Evolutionary conservation across 2,113 vertebrate genomes (phyloP).

Genomic region (Tachycineta bicolor): DNA sequence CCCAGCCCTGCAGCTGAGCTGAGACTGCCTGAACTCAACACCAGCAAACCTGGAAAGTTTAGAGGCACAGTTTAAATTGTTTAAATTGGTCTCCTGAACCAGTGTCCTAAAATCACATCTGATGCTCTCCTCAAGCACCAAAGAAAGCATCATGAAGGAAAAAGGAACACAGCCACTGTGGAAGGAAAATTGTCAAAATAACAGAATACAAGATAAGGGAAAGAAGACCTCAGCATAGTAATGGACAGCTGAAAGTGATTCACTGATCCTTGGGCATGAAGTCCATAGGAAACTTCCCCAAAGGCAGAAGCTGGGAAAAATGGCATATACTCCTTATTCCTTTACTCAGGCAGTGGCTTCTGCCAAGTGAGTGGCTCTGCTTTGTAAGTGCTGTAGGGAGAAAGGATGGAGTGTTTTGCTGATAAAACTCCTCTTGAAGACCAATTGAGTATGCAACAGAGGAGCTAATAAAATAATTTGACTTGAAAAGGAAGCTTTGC

Average conservation of each 20-base stretch:
- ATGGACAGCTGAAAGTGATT: neutral
- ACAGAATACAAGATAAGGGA: neutral
- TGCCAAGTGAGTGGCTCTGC: neutral
- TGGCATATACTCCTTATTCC: neutral
- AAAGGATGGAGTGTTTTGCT: neutral
- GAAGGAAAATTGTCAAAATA: neutral
- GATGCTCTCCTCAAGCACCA: neutral
- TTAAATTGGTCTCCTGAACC: neutral
- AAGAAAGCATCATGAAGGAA: neutral
- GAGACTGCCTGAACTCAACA: neutral
- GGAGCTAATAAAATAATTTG: neutral
- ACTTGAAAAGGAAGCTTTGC: neutral
- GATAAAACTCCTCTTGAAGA: neutral
- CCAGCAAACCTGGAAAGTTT: neutral
- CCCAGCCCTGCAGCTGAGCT: neutral
- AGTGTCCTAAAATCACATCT: neutral
- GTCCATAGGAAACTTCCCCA: neutral
- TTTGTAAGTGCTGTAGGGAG: rapidly evolving
- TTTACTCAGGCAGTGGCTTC: neutral
- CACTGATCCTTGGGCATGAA: neutral
- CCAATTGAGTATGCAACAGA: neutral
- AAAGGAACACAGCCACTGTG: neutral
- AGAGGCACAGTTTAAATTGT: neutral
- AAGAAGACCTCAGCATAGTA: neutral
- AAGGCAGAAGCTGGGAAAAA: neutral